Evolutionary conservation across 2,888 invertebrate genomes (phyloP).

Genomic region (Pyrrhia umbra): DNA sequence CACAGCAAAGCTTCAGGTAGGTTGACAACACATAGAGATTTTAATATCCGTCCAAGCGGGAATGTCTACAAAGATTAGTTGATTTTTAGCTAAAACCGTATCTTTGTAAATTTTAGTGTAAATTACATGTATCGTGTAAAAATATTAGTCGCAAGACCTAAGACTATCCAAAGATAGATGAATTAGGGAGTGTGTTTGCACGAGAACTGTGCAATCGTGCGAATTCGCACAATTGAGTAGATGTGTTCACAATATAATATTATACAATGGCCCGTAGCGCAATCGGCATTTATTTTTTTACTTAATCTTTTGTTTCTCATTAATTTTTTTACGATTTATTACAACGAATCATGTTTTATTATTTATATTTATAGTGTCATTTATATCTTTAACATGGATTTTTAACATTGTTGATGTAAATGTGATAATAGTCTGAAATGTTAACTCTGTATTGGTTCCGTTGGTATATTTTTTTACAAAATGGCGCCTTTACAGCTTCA

Average conservation of each 20-base stretch:
- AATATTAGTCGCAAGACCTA: conserved; percentile 64
- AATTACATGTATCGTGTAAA: conserved; percentile 67
- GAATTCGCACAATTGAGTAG: conserved; percentile 56
- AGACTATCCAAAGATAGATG: conserved; percentile 71
- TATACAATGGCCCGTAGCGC: conserved; percentile 67
- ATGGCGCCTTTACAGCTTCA: conserved; percentile 27
- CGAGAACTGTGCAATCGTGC: conserved; percentile 55
- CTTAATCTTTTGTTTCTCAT: conserved; percentile 52
- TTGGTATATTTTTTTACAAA: conserved; percentile 12
- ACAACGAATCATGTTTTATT: conserved; percentile 71
- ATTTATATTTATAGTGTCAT: conserved; percentile 43
- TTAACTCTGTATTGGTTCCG: conserved; percentile 16
- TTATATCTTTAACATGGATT: conserved; percentile 63
- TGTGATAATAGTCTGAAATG: conserved; percentile 70
- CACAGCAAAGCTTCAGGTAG: conserved; percentile 60
- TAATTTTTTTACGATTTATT: conserved; percentile 62
- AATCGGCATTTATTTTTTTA: conserved; percentile 79
- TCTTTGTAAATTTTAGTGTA: conserved; percentile 76
- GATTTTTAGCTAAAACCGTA: conserved; percentile 71
- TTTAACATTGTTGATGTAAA: conserved; percentile 66
- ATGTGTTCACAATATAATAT: conserved; percentile 65
- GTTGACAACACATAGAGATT: conserved; percentile 72
- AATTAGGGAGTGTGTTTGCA: conserved; percentile 53
- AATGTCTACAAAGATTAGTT: conserved; percentile 75
- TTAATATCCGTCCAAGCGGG: conserved; percentile 87